Percentiles rank a stretch among this genome's conserved stretches.
These are phyloP conservation scores for Hyles euphorbiae DNA, from an alignment of 1,140 invertebrate species.

Conservation along the genomic window DNA sequence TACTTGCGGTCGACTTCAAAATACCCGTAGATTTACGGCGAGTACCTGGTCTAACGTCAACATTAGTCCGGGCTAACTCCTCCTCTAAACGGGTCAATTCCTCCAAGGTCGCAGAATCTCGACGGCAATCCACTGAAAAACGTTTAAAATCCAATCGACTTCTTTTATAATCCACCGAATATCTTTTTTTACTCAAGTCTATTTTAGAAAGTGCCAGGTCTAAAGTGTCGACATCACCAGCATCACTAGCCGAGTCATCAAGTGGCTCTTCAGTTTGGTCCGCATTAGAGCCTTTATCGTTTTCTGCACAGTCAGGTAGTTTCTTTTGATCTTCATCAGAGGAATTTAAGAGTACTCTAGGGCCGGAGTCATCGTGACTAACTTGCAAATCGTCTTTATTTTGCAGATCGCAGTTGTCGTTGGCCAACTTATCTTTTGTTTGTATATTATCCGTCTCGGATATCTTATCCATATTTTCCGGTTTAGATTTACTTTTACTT, in stretches of 20 bases:
- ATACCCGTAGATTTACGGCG: conserved; percentile 71
- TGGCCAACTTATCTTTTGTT: conserved; percentile 19
- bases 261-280: conserved; percentile 23
- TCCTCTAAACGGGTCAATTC: conserved; percentile 57
- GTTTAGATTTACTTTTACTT: conserved; percentile 62
- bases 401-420: conserved; percentile 4
- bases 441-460: conserved; percentile 18
- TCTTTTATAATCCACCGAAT: conserved; percentile 61
- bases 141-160: conserved; percentile 58
- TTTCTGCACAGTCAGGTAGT: conserved; percentile 11
- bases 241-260: conserved; percentile 40
- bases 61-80: conserved; percentile 58
- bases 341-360: background rate
- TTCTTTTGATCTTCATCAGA: conserved; percentile 7
- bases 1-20: conserved; percentile 66
- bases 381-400: conserved; percentile 22
- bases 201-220: conserved; percentile 47
- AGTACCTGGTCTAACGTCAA: conserved; percentile 44
- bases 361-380: background rate
- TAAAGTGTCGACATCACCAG: conserved; percentile 35
- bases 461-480: conserved; percentile 48
- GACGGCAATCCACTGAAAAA: conserved; percentile 59
- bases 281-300: conserved; percentile 5
- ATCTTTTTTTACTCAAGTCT: conserved; percentile 54
- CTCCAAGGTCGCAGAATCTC: conserved; percentile 54